Base-by-base conservation (phyloP, 2,888 invertebrate genomes). In the Chaetoderma sp. region DNA sequence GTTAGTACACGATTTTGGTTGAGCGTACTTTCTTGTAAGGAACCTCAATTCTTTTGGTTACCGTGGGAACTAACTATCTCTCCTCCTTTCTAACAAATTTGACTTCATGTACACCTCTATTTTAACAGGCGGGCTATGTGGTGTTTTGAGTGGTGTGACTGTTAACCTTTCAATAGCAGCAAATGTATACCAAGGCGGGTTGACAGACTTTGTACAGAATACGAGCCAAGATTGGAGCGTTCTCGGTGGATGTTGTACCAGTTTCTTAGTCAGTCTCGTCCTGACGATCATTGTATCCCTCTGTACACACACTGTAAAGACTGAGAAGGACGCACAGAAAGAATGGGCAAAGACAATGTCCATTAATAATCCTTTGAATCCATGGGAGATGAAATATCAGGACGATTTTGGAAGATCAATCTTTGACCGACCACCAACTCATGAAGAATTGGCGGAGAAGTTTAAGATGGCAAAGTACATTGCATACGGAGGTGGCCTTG, bases 301-400 rank as follows among this genome's bases (percentile, higher is more conserved):
- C 10, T 30, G n/a, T 45, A 47, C 61, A 3, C 23, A 27, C 25
- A 42, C 28, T 25, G 25, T 33, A 18, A 16, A 23, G n/a, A 16
- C 3, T 10, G 28, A 18, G 4, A n/a, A 25, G 28, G 52, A 52
- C 32, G 69, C 52, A 4, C 62, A 58, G 3, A 55, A 60, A 16
- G 66, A 66, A 13, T 73, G 73, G 73, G 65, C 69, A 47, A 68
- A 65, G 32, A 73, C 73, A 3, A 39, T 65, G 4, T 64, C 73
- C 47, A 73, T 73, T 28, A 68, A 73, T 49, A 73, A 75, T 45
- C 73, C 73, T 13, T 45, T 73, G 45, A 25, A 45, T 0, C 73
- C 73, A 16, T 73, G 73, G 73, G 68, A 60, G 25, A 55, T 70
- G 50, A 54, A 16, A 6, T 59, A 57, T 21, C 16, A 18, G 3